Base-by-base conservation (phyloP, 2,797 vertebrate species). In the Notoglanidium macrostoma region DNA sequence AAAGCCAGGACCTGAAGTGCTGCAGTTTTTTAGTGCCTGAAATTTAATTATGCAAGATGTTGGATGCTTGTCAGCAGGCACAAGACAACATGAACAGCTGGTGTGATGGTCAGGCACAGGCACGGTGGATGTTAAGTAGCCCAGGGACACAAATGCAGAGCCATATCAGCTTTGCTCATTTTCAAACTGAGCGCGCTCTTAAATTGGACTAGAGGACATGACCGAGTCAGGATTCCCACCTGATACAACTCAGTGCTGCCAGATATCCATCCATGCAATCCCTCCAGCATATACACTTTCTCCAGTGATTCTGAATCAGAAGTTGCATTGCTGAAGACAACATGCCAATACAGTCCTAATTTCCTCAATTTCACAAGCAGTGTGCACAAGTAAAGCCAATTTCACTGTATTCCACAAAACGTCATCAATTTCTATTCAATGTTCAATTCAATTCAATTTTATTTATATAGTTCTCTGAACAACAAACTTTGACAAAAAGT, bases 1-100 rank as follows among this genome's bases (percentile, higher is more conserved):
- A 59, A 35, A 54, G 35, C 63, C 23, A 35, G 78, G 57, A 63
- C 76, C 79, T 67, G 78, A 80, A 83, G 17, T 84, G 82, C 72
- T 79, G 67, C 73, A 86, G 68, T 83, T 83, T 86, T 90, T 86
- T 11, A 80, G 40, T 78, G 61, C 82, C 85, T 89, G 90, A 90
- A 91, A 89, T 87, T 86, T 90, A 92, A 90, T 92, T 88, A 87
- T 68, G 84, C 80, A 81, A 87, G 40, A 35, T 83, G 79, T 90
- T 87, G 81, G 89, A 81, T 67, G 49, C 73, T 73, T 85, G 87
- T 90, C 84, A 89, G 68, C 49, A 32, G 11, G 44, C 73, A 55
- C 65, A 78, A 90, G 91, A 90, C 90, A 90, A 89, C 87, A 84
- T 86, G 91, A 92, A 86, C 93, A 94, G 93, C 91, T 92, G 92